Base-by-base conservation (phyloP, 2,113 vertebrate genomes). In the Tretioscincus oriximinensis region DNA sequence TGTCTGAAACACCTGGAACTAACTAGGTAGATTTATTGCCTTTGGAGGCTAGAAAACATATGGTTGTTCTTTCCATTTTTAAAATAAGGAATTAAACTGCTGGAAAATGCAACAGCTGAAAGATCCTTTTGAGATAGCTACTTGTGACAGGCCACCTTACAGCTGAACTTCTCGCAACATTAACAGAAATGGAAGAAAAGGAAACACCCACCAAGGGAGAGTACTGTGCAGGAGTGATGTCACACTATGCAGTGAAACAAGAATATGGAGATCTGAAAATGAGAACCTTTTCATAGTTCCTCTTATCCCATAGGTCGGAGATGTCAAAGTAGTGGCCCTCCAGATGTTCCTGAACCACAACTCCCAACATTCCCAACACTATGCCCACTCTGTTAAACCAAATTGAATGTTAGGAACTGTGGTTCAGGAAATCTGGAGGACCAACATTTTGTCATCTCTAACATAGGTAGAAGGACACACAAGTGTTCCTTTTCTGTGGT, bases 21-120 rank as follows among this genome's bases (percentile, higher is more conserved):
- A 80, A 80, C 35, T 72, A 63, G 68, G 63, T 71, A 61, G 35
- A 79, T 71, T 72, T 47, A 80, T 80, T 22, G 26, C 12, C 54
- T 29, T 71, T 71, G 54, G 18, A 47, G 54, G 31, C 35, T 45
- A 22, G 24, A 24, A 70, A 60, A 80, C 54, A 61, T 45, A 47
- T 71, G 67, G 54, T 16, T 81, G 31, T 11, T 66, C 28, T 78
- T 70, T 60, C 20, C 18, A 60, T 76, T 74, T 51, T 8, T n/a
- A 60, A 75, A 41, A 41, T 60, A n/a, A 58, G n/a, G 26, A 76
- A 60, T 35, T 45, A 69, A 81, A 61, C n/a, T 22, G 24, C 58
- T 26, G 28, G 51, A 35, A 79, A 26, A 61, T 14, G 29, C 64
- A 81, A 29, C 49, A 28, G 20, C 28, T 10, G 28, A 68, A 10